Evolutionary conservation across 2,113 vertebrate genomes (phyloP), one percentile per base, ranked within the genome.

Genomic region (Rhinopithecus roxellana): DNA sequence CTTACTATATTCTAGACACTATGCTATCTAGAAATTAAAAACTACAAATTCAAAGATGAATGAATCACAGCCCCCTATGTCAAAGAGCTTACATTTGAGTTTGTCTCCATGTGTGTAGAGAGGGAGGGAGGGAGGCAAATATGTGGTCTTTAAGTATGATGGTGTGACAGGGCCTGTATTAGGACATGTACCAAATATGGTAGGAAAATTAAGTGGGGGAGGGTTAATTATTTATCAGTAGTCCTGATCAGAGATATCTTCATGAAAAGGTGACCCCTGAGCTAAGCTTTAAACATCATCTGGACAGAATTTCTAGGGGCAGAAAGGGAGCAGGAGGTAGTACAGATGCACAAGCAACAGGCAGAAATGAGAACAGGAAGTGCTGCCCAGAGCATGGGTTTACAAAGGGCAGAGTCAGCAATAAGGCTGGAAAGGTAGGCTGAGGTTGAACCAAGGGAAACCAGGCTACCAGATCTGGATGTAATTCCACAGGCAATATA

Each of bases 11-110:
- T 72, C 78, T 77, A 97, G 59, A 93, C 43, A 52, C 35, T 35
- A 50, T 85, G 52, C 59, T 89, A 79, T 38, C 72, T 12, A 86
- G 95, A 97, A 72, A 86, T 55, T 78, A 30, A 79, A 79, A 52
- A 90, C 64, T 40, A 86, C 45, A n/a, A 82, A 86, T 91, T 89
- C 40, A 82, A 79, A 90, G 57, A 93, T 75, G 67, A 69, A 57
- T 87, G 52, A 78, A 10, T 96, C 83, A 89, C 48, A 77, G 61
- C 5, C 55, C 30, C 50, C 70, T 69, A 17, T n/a, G 55, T 61
- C 89, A 64, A 50, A 84, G 27, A 93, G 55, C 1, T 59, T 80
- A 55, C 5, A 30, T 38, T 3, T 83, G 78, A 89, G 18, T 64
- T 43, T 43, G 32, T 18, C 82, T 59, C 45, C 9, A 8, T 78